Evolutionary conservation across 2,113 vertebrate species (phyloP).

Genomic region (Numida meleagris): DNA sequence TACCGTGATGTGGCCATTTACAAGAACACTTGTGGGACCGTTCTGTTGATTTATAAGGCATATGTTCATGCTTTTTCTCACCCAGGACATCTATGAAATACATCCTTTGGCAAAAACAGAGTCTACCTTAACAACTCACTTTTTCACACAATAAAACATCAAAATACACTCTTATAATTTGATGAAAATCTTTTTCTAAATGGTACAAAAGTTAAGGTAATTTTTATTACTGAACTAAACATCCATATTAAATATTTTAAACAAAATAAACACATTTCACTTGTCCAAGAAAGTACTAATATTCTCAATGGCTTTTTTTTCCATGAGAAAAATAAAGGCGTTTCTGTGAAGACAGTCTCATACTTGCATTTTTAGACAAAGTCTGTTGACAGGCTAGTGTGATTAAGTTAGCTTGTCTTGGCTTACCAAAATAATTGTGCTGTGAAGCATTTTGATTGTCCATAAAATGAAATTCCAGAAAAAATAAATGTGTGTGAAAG

Average conservation of each 20-base stretch:
- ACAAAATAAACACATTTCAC: neutral
- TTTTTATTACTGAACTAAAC: neutral
- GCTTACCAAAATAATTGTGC: fast-evolving
- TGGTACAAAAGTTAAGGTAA: fast-evolving
- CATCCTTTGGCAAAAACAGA: neutral
- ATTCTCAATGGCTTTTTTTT: neutral
- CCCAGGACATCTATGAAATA: neutral
- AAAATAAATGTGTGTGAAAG: neutral
- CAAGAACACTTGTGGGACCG: neutral
- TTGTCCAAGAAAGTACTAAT: neutral
- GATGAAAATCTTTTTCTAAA: neutral
- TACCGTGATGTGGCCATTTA: neutral
- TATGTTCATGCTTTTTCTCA: neutral
- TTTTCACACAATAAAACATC: neutral
- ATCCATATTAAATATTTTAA: neutral
- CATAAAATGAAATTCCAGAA: neutral
- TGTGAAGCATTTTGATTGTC: neutral
- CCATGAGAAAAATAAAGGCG: neutral
- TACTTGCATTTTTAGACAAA: neutral
- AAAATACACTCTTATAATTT: neutral
- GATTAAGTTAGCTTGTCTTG: neutral
- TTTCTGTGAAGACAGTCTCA: neutral
- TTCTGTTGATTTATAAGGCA: neutral
- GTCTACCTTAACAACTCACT: neutral
- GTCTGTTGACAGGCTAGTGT: neutral